These are phyloP conservation scores for Papilio helenus DNA, from an alignment of 1,140 invertebrate genomes.

Conservation along the genomic window DNA sequence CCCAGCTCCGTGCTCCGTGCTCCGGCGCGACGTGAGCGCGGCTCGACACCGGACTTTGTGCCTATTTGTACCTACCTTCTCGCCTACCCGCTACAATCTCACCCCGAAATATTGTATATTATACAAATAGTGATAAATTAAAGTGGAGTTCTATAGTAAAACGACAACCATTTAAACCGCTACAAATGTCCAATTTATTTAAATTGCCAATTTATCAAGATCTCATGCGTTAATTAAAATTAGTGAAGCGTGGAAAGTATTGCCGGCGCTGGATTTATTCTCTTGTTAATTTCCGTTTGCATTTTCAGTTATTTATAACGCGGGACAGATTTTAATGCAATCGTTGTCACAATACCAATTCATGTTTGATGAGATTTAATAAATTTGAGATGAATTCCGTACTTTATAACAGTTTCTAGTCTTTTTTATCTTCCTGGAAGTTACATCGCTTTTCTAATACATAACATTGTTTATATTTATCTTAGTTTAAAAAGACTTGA, in stretches of 20 bases:
- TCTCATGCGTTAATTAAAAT: constrained; percentile 23
- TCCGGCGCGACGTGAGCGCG: no score
- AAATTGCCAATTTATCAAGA: constrained; percentile 17
- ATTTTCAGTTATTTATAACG: not conserved
- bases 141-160: not conserved
- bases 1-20: not conserved
- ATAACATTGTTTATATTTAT: no score
- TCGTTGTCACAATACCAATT: not conserved
- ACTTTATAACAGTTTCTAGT: no score
- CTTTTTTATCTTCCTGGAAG: no score
- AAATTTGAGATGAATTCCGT: not conserved
- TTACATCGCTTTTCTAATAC: no score
- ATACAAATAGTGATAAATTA: not conserved
- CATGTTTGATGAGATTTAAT: not conserved
- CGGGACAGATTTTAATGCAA: not conserved
- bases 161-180: not conserved
- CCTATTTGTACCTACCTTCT: not conserved
- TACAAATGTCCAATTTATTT: constrained; percentile 15
- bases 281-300: constrained; percentile 1
- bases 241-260: constrained; percentile 9
- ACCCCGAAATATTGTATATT: not conserved
- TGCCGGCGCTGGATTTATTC: not conserved
- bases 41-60: not conserved
- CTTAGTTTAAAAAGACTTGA: no score
- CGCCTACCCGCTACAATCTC: not conserved